Evolutionary conservation across 2,113 vertebrate species (phyloP).

Genomic region (Orthonyx spaldingii): DNA sequence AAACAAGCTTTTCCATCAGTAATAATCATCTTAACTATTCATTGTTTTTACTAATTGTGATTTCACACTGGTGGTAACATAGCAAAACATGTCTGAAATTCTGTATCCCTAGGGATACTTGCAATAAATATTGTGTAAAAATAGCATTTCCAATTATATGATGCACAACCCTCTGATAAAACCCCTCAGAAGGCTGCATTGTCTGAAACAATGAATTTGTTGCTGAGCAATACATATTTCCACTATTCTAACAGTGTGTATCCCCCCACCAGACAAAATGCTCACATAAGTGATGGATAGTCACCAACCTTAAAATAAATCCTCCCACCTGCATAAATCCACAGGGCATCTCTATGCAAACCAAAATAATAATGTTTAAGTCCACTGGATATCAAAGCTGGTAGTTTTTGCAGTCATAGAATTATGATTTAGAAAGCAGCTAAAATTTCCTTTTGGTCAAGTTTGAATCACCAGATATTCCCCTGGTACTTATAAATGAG

Average conservation of each 20-base stretch:
- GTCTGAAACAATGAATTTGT: neutral
- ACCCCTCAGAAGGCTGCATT: neutral
- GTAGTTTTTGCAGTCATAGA: neutral
- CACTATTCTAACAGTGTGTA: neutral
- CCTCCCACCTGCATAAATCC: neutral
- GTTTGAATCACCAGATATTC: neutral
- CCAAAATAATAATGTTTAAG: neutral
- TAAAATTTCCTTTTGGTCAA: neutral
- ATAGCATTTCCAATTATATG: neutral
- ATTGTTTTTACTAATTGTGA: neutral
- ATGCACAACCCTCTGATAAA: neutral
- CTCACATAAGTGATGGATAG: neutral
- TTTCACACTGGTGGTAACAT: neutral
- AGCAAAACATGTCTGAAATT: neutral
- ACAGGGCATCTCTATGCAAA: neutral
- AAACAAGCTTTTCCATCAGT: neutral
- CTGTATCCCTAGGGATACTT: neutral
- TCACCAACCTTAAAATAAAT: neutral
- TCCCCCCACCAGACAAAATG: neutral
- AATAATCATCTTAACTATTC: neutral
- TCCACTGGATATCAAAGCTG: neutral
- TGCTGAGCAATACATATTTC: neutral
- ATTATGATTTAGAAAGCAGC: neutral
- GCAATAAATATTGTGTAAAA: neutral
- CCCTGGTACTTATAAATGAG: neutral